These are phyloP conservation scores for Campopleginae sp. DNA, from an alignment of 2,888 invertebrate genomes.

Conservation along the genomic window DNA sequence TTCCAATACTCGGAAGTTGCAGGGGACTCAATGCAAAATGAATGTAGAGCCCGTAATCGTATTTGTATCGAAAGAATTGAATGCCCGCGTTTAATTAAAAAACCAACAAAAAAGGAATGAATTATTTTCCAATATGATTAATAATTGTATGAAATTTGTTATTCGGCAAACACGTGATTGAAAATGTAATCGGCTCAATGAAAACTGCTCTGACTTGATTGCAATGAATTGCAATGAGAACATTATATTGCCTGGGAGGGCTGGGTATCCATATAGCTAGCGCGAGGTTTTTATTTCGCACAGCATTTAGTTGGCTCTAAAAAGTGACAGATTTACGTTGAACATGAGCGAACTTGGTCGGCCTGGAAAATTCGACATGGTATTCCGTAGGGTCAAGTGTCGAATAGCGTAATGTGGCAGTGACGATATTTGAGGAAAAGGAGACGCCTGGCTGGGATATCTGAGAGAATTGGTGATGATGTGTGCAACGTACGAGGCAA, in stretches of 20 bases:
- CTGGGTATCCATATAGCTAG: too few species aligned
- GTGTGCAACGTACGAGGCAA: background rate
- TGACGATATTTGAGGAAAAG: slow-evolving; percentile 11
- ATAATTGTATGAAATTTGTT: slow-evolving; percentile 36
- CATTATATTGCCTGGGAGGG: too few species aligned
- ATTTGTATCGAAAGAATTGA: slow-evolving; percentile 30
- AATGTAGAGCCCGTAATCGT: slow-evolving; percentile 26
- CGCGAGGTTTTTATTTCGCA: too few species aligned
- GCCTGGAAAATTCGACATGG: background rate
- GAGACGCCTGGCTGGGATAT: slow-evolving; percentile 8
- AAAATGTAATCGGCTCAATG: slow-evolving; percentile 28
- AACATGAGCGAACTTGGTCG: background rate
- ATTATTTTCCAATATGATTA: slow-evolving; percentile 36
- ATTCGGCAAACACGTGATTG: slow-evolving; percentile 22
- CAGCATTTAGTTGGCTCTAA: background rate
- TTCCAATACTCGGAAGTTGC: too few species aligned
- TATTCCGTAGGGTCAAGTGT: background rate
- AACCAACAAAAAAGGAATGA: slow-evolving; percentile 23
- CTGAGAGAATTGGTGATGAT: background rate
- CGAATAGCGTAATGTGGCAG: background rate
- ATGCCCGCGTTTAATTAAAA: slow-evolving; percentile 30
- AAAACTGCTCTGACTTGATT: slow-evolving; percentile 14
- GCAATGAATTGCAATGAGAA: background rate
- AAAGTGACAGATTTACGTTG: background rate
- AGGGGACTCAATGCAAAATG: background rate